phyloP scores from a whole-genome alignment of 2,888 invertebrate species.

The Artemia sp. region DNA sequence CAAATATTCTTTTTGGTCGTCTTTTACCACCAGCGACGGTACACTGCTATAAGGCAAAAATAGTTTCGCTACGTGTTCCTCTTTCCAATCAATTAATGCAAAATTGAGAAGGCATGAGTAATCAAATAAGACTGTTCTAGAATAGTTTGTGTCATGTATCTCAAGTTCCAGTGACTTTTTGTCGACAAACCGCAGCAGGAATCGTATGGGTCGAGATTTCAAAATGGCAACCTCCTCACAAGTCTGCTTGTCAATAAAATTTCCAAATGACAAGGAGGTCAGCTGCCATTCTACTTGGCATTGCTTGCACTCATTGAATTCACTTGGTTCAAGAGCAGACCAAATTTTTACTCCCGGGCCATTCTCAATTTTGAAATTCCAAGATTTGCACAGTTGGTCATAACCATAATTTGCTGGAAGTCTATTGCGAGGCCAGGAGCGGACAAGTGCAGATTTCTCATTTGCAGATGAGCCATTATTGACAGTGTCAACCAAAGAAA shows the following conservation, averaged over 20 bases:
- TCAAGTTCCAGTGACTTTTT: not conserved
- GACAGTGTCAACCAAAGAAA: too few relatives aligned
- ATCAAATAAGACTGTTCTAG: not conserved
- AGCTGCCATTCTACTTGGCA: conserved; percentile 10
- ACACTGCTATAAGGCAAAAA: conserved; percentile 7
- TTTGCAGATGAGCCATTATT: too few relatives aligned
- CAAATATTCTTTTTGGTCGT: not conserved
- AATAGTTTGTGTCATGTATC: not conserved
- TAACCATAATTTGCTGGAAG: not conserved
- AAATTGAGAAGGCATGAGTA: conserved; percentile 2
- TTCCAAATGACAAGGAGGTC: not conserved
- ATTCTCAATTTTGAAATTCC: not conserved
- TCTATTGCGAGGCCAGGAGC: not conserved
- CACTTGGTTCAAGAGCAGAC: not conserved
- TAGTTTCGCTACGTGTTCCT: not conserved
- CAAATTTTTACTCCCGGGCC: not conserved
- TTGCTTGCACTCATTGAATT: not conserved
- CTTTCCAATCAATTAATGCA: conserved; percentile 16
- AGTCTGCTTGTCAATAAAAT: not conserved
- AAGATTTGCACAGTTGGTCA: not conserved
- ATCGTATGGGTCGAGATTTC: not conserved
- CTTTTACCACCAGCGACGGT: not conserved
- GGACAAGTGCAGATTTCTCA: too few relatives aligned
- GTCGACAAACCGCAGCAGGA: not conserved
- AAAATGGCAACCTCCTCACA: conserved; percentile 9